Percentiles rank a stretch among this genome's conserved stretches.
These are phyloP conservation scores for Gallirallus australis DNA, from an alignment of 2,797 vertebrate species.

Conservation along the genomic window DNA sequence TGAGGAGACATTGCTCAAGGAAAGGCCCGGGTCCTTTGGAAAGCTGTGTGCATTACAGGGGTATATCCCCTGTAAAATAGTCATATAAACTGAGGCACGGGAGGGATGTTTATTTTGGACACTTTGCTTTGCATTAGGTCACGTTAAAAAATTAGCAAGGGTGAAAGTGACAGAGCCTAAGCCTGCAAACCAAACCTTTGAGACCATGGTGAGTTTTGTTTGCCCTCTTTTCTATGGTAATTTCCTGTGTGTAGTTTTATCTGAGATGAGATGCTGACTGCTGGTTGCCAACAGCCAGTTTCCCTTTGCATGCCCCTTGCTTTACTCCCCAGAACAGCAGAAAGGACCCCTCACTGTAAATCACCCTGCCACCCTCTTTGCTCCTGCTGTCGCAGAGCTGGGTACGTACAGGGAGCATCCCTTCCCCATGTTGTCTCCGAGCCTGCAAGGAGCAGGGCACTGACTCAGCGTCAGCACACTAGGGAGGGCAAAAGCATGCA, in stretches of 20 bases:
- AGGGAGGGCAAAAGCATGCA: not conserved
- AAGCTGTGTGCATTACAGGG: not conserved
- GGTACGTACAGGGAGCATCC: rapidly evolving
- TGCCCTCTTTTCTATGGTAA: not conserved
- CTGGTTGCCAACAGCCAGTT: not conserved
- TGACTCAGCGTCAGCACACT: rapidly evolving
- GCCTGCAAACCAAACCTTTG: not conserved
- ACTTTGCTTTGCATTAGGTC: not conserved
- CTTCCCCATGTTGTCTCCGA: not conserved
- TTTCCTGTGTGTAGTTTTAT: not conserved
- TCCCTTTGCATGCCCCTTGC: not conserved
- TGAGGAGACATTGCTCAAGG: not conserved
- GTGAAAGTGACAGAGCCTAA: not conserved
- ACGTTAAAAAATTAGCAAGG: not conserved
- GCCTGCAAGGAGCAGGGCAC: rapidly evolving
- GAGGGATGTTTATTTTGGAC: not conserved
- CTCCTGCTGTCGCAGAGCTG: not conserved
- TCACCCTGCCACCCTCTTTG: not conserved
- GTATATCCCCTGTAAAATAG: not conserved
- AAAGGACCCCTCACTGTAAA: not conserved
- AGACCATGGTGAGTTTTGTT: not conserved
- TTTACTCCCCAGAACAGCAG: not conserved
- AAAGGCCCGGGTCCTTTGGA: not conserved
- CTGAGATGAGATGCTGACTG: not conserved
- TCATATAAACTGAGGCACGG: not conserved